Conservation (phyloP, 1,140 invertebrate species). For the Drosophila auraria region DNA sequence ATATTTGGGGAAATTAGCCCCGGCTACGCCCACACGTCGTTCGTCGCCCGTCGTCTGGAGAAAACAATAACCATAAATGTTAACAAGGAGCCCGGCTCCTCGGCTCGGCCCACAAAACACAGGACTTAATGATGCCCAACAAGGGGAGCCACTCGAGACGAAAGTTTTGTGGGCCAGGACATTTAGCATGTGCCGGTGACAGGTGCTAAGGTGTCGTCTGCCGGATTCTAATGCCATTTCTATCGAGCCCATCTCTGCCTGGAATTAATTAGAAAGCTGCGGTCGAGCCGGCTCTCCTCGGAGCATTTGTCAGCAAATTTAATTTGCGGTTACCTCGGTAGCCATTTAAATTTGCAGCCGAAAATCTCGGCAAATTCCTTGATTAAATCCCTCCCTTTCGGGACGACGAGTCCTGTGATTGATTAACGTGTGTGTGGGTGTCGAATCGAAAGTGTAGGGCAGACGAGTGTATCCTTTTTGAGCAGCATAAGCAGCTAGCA, state of each 20-base stretch:
- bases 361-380: constrained; percentile 61
- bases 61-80: constrained; percentile 80
- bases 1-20: constrained; percentile 51
- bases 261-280: constrained; percentile 76
- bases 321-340: constrained; percentile 65
- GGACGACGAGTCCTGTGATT: constrained; percentile 56
- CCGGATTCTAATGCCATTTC: constrained; percentile 41
- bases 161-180: constrained; percentile 37
- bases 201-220: constrained; percentile 73
- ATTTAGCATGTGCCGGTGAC: constrained; percentile 53
- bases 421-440: constrained; percentile 57
- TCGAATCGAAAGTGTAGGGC: constrained; percentile 55
- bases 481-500: constrained; percentile 23
- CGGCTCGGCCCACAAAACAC: constrained; percentile 41
- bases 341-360: constrained; percentile 49
- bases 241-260: constrained; percentile 22
- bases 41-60: constrained; percentile 11
- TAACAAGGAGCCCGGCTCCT: constrained; percentile 59
- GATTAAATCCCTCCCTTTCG: constrained; percentile 63
- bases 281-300: constrained; percentile 38
- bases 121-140: constrained; percentile 77
- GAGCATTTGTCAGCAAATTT: constrained; percentile 70
- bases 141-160: constrained; percentile 36
- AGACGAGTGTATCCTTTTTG: constrained; percentile 35
- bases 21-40: constrained; percentile 50